Evolutionary conservation across 2,797 vertebrate species (phyloP).

Genomic region (Microctenopoma steveboyesi): DNA sequence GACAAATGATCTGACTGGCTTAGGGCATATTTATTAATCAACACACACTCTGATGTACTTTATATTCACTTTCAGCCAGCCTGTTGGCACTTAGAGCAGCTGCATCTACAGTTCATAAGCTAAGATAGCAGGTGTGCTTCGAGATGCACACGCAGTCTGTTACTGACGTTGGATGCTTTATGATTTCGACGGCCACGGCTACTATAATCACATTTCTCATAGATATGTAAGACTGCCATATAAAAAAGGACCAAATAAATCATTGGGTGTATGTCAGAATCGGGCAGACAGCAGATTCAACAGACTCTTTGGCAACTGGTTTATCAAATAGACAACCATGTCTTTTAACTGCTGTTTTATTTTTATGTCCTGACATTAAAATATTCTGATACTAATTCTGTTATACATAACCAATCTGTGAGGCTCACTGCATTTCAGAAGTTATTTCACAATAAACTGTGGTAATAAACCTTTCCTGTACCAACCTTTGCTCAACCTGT

Average conservation of each 20-base stretch:
- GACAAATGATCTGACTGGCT: neutral
- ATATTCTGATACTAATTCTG: constrained; percentile 25
- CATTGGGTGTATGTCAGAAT: constrained; percentile 25
- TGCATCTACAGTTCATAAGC: neutral
- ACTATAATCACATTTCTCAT: constrained; percentile 25
- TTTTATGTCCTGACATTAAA: constrained; percentile 37
- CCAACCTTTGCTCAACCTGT: constrained; percentile 11
- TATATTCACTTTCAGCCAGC: neutral
- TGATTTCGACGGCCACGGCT: constrained; percentile 1
- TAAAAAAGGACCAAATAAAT: constrained; percentile 55
- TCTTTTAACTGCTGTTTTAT: constrained; percentile 53
- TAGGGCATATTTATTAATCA: neutral
- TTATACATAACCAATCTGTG: constrained; percentile 29
- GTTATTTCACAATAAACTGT: constrained; percentile 34
- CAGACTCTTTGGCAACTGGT: constrained; percentile 51
- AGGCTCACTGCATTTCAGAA: constrained; percentile 27
- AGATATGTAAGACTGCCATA: constrained; percentile 39
- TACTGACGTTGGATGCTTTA: constrained; percentile 7
- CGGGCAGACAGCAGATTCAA: constrained; percentile 48
- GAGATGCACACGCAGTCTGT: constrained; percentile 2
- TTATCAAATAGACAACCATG: constrained; percentile 61
- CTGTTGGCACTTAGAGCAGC: neutral
- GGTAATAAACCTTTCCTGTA: constrained; percentile 15
- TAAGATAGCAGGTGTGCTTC: neutral
- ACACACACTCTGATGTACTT: neutral